Base-by-base conservation (phyloP, 2,888 invertebrate species). In the Leucozona laternaria region DNA sequence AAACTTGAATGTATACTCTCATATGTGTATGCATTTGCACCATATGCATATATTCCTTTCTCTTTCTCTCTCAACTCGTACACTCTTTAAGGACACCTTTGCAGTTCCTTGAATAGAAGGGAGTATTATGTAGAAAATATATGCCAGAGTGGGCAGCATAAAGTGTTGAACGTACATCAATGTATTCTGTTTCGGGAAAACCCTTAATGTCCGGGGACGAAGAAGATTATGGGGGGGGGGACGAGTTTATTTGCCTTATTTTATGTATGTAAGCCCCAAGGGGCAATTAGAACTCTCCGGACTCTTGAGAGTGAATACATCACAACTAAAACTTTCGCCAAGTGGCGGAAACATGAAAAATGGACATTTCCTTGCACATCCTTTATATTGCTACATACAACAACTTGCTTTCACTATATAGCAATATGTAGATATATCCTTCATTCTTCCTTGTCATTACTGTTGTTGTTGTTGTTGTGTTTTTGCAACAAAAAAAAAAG, bases 261-360 rank as follows among this genome's bases (percentile, higher is more conserved):
- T 60, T 77, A 73, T 86, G 78, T 77, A 73, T 86, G 78, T 86
- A 58, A 70, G 81, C 78, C 86, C 78, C 81, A 86, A 86, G 86
- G 77, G 86, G 81, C 86, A 86, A 86, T 86, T 86, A 86, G 86
- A 82, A 86, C 57, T 86, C 86, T 82, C 78, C 78, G 81, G 85
- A 78, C 81, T 70, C 71, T 66, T 34, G 48, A 34, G 50, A 28
- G 70, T 37, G 73, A 45, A 45, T n/a, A 55, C 17, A 58, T 80
- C n/a, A 86, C 78, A 73, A 78, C 82, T 82, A 86, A 78, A 86
- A 86, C 78, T 82, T 86, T 86, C 78, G 78, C 75, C 86, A 86
- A 86, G 86, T 82, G 86, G 81, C 78, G 86, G 86, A 86, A 86
- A 86, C 86, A 86, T 86, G 86, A 86, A 86, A 86, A 86, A 86